phyloP scores from a whole-genome alignment of 2,888 invertebrate species.

The Limnephilus auricula region DNA sequence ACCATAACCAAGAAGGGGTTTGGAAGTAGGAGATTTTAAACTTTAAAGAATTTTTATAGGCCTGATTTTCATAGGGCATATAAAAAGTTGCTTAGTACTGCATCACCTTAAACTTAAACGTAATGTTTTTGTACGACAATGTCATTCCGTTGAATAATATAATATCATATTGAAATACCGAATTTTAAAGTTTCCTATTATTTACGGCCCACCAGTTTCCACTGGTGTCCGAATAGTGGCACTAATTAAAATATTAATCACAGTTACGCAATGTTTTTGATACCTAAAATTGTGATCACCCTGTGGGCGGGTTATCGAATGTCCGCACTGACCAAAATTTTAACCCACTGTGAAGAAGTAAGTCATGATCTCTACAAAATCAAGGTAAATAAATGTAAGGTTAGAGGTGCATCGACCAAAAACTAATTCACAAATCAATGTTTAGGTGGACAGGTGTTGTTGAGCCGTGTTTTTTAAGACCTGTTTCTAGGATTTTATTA shows the following conservation, averaged over 20 bases:
- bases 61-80: too few species aligned
- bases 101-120: too few species aligned
- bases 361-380: background rate
- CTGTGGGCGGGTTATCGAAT: background rate
- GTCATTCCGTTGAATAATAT: too few species aligned
- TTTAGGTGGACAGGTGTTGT: background rate
- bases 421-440: background rate
- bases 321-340: background rate
- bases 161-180: background rate
- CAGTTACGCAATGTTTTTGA: background rate
- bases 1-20: too few species aligned
- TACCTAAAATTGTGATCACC: background rate
- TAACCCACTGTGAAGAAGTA: background rate
- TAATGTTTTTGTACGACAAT: too few species aligned
- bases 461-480: background rate
- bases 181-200: background rate
- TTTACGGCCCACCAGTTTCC: background rate
- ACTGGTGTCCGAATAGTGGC: background rate
- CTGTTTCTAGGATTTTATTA: background rate
- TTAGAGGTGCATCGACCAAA: background rate
- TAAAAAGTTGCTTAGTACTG: too few species aligned
- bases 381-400: background rate
- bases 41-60: too few species aligned
- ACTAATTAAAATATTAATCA: background rate
- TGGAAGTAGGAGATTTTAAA: too few species aligned